phyloP scores from a whole-genome alignment of 2,797 vertebrate species.

The Buceros bicornis region DNA sequence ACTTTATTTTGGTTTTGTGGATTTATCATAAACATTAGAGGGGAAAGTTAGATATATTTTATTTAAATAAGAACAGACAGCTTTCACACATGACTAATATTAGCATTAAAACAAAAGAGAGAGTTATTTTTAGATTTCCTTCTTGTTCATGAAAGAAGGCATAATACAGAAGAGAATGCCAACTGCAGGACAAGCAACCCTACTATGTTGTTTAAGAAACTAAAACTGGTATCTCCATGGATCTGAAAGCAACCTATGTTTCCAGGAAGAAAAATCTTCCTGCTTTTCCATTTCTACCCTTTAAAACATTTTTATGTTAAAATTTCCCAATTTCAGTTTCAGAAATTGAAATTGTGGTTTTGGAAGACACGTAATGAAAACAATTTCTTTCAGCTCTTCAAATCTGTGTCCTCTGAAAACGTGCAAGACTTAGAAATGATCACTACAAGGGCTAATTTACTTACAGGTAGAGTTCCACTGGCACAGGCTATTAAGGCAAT shows the following conservation, averaged over 20 bases:
- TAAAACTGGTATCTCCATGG: not conserved
- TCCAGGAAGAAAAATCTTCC: not conserved
- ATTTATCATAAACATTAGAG: not conserved
- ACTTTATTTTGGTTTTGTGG: slow-evolving; percentile 41
- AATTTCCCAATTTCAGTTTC: not conserved
- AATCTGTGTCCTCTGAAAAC: not conserved
- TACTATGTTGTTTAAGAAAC: not conserved
- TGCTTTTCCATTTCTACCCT: not conserved
- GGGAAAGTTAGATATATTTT: not conserved
- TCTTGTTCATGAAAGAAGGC: not conserved
- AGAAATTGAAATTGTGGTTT: not conserved
- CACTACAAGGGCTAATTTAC: not conserved
- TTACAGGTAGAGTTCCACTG: not conserved
- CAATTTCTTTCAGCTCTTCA: not conserved
- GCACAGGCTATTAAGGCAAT: not conserved
- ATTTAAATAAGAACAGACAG: slow-evolving; percentile 30
- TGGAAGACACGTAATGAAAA: not conserved
- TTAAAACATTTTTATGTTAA: not conserved
- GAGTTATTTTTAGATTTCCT: not conserved
- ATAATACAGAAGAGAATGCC: not conserved
- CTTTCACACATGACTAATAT: not conserved
- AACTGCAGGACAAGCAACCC: not conserved
- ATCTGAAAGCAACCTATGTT: not conserved
- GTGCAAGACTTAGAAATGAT: not conserved
- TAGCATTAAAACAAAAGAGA: not conserved